Percentiles rank a stretch among this genome's conserved stretches.
phyloP scores from a whole-genome alignment of 2,797 vertebrate species.

The Myripristis murdjan region DNA sequence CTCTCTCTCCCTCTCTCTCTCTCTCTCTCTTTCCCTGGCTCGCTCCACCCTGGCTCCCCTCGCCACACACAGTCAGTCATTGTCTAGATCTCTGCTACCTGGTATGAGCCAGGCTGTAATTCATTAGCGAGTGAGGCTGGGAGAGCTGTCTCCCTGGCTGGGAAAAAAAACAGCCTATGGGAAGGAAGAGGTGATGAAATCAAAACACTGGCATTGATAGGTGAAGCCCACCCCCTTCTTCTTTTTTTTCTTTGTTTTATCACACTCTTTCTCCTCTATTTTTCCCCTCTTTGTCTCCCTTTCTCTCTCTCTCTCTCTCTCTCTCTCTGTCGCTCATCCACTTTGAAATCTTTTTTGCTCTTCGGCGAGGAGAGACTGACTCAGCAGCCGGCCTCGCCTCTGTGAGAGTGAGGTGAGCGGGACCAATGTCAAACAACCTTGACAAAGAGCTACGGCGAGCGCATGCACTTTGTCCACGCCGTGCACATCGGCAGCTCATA shows the following conservation, averaged over 20 bases:
- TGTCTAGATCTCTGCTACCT: conserved; percentile 78
- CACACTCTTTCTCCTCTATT: not conserved
- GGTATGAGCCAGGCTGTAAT: conserved; percentile 80
- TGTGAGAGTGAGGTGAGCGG: conserved; percentile 63
- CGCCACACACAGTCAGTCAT: conserved; percentile 75
- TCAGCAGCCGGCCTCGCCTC: conserved; percentile 67
- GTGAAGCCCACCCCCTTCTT: conserved; percentile 44
- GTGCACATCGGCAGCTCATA: conserved; percentile 38
- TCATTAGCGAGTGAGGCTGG: conserved; percentile 79
- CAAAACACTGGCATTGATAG: conserved; percentile 61
- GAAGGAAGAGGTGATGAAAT: conserved; percentile 67
- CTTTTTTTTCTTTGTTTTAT: not conserved
- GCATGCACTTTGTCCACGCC: too few species aligned
- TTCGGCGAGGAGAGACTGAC: conserved; percentile 59
- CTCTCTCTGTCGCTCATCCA: conserved; percentile 23
- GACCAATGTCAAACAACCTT: conserved; percentile 79
- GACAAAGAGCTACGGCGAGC: conserved; percentile 68
- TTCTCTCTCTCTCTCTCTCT: conserved; percentile 30
- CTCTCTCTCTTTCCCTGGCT: conserved; percentile 29
- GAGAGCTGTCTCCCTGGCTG: conserved; percentile 59
- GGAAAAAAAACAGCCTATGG: not conserved
- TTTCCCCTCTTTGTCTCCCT: not conserved
- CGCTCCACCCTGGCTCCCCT: conserved; percentile 27
- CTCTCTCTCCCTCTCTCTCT: conserved; percentile 22
- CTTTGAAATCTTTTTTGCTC: conserved; percentile 54